Evolutionary conservation across 2,797 vertebrate genomes (phyloP).

Genomic region (Aldrovandia affinis): DNA sequence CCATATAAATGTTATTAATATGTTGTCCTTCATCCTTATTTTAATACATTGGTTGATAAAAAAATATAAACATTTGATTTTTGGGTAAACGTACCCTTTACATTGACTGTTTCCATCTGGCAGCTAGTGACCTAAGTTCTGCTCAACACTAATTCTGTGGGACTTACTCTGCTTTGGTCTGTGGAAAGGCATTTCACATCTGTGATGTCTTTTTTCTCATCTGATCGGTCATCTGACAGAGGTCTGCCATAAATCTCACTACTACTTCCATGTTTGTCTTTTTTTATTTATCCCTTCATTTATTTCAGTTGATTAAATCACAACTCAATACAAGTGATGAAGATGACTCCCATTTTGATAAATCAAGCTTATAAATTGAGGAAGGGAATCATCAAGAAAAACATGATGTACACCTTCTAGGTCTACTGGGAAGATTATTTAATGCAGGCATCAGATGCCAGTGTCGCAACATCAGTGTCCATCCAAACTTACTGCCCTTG

Average conservation of each 20-base stretch:
- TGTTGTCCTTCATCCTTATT: neutral
- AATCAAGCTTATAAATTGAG: neutral
- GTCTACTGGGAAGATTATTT: neutral
- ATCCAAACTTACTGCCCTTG: neutral
- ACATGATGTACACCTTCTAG: neutral
- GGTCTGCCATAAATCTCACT: neutral
- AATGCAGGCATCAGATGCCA: neutral
- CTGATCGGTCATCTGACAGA: constrained; percentile 52
- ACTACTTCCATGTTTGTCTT: neutral
- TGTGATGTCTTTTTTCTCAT: constrained; percentile 57
- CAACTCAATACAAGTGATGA: neutral
- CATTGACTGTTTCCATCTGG: neutral
- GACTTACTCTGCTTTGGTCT: constrained; percentile 49
- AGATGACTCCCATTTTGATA: neutral
- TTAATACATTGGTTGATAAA: neutral
- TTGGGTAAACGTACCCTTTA: neutral
- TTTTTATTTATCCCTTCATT: neutral
- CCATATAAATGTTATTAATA: neutral
- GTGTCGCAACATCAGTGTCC: neutral
- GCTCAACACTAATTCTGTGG: constrained; percentile 9
- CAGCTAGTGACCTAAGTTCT: neutral
- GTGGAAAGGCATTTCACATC: constrained; percentile 59
- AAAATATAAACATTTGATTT: neutral
- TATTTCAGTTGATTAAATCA: neutral
- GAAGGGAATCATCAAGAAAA: neutral